Conservation (phyloP, 2,113 vertebrate genomes). For the Pelvicachromis taeniatus region DNA sequence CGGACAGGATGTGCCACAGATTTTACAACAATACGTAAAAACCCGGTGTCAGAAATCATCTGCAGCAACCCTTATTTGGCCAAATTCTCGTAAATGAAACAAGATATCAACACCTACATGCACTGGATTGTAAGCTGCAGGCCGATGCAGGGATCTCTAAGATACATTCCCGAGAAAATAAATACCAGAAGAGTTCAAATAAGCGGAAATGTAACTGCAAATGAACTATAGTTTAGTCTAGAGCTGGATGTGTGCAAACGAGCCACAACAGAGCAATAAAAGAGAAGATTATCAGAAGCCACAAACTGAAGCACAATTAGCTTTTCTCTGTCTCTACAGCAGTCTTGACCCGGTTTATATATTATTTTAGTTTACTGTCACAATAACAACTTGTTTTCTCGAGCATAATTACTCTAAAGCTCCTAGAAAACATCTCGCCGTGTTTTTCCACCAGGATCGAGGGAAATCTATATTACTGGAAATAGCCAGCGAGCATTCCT, state of each 20-base stretch:
- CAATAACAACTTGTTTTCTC: conserved; percentile 39
- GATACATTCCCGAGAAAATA: not conserved
- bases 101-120: not conserved
- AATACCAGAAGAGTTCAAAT: not conserved
- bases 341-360: not conserved
- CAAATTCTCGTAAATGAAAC: not conserved
- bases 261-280: not conserved
- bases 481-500: conserved; percentile 60
- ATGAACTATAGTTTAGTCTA: not conserved
- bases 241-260: not conserved
- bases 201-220: not conserved
- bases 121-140: not conserved
- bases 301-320: not conserved
- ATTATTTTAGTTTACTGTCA: not conserved
- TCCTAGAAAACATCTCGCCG: conserved; percentile 48
- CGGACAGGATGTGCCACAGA: not conserved
- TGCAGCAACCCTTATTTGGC: not conserved
- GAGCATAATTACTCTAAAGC: conserved; percentile 18
- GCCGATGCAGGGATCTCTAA: not conserved
- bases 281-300: not conserved
- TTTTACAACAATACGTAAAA: not conserved
- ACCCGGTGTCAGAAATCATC: not conserved
- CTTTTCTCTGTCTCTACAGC: not conserved
- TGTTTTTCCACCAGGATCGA: conserved; percentile 47
- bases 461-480: conserved; percentile 64